Evolutionary conservation across 2,888 invertebrate genomes (phyloP).

Genomic region (Apodemia duryi): DNA sequence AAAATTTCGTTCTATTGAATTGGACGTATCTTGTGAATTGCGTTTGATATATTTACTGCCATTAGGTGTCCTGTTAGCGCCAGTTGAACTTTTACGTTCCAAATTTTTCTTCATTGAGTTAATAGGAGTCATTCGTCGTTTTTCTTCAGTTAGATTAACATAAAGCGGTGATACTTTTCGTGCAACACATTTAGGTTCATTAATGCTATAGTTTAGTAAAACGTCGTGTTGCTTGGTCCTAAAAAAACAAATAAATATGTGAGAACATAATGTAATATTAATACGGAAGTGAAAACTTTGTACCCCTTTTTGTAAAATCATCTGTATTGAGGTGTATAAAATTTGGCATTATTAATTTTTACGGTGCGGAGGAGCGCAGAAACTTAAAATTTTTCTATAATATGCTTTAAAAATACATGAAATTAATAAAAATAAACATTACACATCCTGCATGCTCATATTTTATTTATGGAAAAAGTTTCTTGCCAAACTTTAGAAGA

Average conservation of each 20-base stretch:
- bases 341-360: no score
- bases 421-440: no score
- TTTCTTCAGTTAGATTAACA: constrained; percentile 3
- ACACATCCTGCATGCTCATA: no score
- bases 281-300: no score
- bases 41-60: background rate
- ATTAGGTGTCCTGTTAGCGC: background rate
- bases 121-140: background rate
- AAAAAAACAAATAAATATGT: background rate
- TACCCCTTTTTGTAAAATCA: no score
- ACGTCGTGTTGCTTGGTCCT: background rate
- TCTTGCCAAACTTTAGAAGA: no score
- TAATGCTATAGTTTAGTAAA: background rate
- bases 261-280: no score
- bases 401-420: no score
- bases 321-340: no score
- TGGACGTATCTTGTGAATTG: background rate
- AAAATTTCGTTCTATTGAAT: background rate
- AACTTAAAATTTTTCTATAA: no score
- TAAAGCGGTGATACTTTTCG: constrained; percentile 12
- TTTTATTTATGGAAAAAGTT: no score
- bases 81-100: constrained; percentile 11
- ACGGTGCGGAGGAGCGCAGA: no score
- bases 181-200: constrained; percentile 8
- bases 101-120: constrained; percentile 3